These are phyloP conservation scores for Neopipo cinnamomea DNA, from an alignment of 2,113 vertebrate genomes.

Conservation along the genomic window DNA sequence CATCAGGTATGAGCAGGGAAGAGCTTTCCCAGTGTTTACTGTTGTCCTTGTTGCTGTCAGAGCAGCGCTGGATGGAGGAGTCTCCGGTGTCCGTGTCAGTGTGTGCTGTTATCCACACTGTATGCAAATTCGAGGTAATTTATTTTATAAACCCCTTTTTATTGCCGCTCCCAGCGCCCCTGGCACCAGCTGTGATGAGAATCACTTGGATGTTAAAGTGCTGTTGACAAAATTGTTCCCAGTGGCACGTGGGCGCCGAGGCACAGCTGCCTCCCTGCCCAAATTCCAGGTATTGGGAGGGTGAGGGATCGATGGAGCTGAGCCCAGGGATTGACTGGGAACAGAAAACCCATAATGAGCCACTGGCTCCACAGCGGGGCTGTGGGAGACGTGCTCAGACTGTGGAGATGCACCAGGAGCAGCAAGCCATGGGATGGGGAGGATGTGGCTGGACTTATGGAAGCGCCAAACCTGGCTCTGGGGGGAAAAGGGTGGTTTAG, in stretches of 20 bases:
- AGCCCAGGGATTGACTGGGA: neutral
- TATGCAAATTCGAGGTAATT: conserved; percentile 48
- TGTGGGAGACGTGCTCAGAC: neutral
- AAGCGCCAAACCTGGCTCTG: neutral
- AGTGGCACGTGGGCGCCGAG: neutral
- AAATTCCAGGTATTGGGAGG: neutral
- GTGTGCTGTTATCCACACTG: neutral
- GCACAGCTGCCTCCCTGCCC: neutral
- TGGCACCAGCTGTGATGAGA: conserved; percentile 64
- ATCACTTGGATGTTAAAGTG: conserved; percentile 62
- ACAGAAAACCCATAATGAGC: neutral
- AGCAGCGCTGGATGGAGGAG: neutral
- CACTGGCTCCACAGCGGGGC: rapidly evolving
- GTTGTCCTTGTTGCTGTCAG: neutral
- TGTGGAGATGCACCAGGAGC: neutral
- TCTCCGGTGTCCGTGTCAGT: neutral
- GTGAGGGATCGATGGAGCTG: neutral
- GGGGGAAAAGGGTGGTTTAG: neutral
- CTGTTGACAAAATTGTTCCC: conserved; percentile 68
- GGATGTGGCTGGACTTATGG: neutral
- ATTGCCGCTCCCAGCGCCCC: conserved; percentile 53
- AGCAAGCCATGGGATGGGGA: neutral
- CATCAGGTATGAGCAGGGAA: neutral
- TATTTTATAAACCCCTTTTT: conserved; percentile 36
- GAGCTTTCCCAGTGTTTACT: neutral